A percentile compares a stretch with the other conserved stretches of the same genome.
Evolutionary conservation across 2,113 vertebrate genomes (phyloP).

Genomic region (Phylloscopus trochiloides): DNA sequence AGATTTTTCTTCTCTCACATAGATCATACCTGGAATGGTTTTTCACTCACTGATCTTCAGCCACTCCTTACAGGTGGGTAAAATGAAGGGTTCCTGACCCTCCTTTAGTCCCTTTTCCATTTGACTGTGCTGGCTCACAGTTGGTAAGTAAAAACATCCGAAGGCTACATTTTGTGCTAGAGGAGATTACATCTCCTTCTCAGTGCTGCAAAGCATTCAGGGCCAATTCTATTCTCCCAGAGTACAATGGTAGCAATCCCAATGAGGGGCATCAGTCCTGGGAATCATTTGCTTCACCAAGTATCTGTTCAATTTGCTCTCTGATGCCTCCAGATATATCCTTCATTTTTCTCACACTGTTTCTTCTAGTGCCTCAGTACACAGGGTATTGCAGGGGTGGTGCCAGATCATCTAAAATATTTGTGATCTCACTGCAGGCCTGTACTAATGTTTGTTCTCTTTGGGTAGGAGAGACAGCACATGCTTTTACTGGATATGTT

Average conservation of each 20-base stretch:
- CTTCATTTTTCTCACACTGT: neutral
- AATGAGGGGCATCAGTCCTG: neutral
- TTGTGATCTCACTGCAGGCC: neutral
- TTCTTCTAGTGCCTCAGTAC: neutral
- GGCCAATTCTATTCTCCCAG: neutral
- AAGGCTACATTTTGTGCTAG: neutral
- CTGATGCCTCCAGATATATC: neutral
- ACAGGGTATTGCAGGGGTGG: neutral
- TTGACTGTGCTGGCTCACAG: neutral
- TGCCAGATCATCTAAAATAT: neutral
- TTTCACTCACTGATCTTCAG: neutral
- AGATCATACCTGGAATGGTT: neutral
- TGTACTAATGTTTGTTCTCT: neutral
- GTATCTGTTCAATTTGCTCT: slow-evolving; percentile 8
- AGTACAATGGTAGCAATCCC: neutral
- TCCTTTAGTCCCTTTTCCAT: neutral
- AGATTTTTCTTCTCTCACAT: neutral
- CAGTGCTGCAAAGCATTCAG: neutral
- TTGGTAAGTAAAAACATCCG: neutral
- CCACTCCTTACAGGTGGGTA: neutral
- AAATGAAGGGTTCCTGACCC: neutral
- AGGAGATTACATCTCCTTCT: slow-evolving; percentile 9
- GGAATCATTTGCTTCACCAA: neutral
- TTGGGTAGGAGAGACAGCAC: neutral
- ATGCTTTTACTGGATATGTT: neutral